Conservation (phyloP, 2,888 invertebrate species). For the Anaspis maculata region DNA sequence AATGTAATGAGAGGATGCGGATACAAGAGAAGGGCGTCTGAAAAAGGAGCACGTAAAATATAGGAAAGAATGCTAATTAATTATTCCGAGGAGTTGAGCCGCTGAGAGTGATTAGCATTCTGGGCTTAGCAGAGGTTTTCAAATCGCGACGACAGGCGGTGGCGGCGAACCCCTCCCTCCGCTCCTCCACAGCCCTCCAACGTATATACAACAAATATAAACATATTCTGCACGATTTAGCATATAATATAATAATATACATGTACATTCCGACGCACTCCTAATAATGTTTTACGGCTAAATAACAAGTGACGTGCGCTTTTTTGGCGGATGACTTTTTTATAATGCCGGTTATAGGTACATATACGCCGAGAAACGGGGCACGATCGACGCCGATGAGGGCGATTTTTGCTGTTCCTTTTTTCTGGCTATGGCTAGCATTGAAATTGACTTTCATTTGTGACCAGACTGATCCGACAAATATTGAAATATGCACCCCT, state of each 20-base stretch:
- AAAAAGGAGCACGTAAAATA: conserved; percentile 41
- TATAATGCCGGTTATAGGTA: no score
- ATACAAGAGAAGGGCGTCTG: conserved; percentile 28
- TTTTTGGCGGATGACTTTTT: no score
- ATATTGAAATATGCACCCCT: conserved; percentile 43
- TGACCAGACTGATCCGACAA: conserved; percentile 38
- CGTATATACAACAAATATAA: neutral
- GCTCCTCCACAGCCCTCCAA: conserved; percentile 1
- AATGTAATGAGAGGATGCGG: conserved; percentile 34
- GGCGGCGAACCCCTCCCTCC: no score
- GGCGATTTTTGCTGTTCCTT: no score
- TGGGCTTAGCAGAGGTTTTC: conserved; percentile 15
- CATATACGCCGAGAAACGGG: conserved; percentile 5
- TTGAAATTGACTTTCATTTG: conserved; percentile 34
- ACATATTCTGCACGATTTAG: no score
- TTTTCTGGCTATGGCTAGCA: no score
- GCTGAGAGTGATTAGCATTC: conserved; percentile 26
- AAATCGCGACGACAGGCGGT: no score
- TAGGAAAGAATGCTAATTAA: conserved; percentile 53
- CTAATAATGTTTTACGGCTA: no score
- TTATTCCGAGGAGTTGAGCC: conserved; percentile 47
- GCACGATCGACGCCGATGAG: neutral
- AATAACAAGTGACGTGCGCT: no score
- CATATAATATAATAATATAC: no score
- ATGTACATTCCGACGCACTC: no score